Percentiles rank a stretch among this genome's conserved stretches.
phyloP scores from a whole-genome alignment of 2,113 vertebrate genomes.

The Apus apus region DNA sequence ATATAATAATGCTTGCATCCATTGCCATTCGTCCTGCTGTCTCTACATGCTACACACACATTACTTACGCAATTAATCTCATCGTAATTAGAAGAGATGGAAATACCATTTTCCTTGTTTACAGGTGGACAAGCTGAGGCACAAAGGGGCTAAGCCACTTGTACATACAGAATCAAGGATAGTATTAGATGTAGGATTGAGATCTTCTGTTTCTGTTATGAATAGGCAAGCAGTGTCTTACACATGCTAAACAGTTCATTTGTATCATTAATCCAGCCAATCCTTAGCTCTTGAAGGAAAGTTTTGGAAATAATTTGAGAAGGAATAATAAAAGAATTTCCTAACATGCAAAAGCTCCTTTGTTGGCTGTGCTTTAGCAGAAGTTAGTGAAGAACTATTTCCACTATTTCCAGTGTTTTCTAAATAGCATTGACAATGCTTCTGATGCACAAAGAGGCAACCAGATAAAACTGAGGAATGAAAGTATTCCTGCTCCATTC shows the following conservation, averaged over 20 bases:
- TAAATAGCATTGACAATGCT: background rate
- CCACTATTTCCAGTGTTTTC: background rate
- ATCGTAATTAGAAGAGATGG: background rate
- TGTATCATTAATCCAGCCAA: background rate
- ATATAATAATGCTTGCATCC: slow-evolving; percentile 25
- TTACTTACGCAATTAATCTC: background rate
- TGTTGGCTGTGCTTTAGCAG: background rate
- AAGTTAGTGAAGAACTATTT: background rate
- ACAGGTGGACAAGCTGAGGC: slow-evolving; percentile 37
- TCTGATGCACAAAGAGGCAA: background rate
- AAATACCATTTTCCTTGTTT: background rate
- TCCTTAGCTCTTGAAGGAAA: background rate
- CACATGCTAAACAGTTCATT: background rate
- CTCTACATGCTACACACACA: background rate
- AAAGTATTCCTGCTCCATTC: slow-evolving; percentile 59
- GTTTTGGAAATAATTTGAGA: background rate
- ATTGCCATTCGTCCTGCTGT: background rate
- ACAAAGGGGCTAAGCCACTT: background rate
- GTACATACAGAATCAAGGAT: background rate
- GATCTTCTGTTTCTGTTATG: background rate
- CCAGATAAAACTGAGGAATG: slow-evolving; percentile 56
- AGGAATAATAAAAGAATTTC: background rate
- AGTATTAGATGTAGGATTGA: background rate
- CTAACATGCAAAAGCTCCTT: background rate
- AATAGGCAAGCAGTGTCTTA: background rate